These are phyloP conservation scores for Macrobrachium nipponense DNA, from an alignment of 1,140 invertebrate species.

Conservation along the genomic window DNA sequence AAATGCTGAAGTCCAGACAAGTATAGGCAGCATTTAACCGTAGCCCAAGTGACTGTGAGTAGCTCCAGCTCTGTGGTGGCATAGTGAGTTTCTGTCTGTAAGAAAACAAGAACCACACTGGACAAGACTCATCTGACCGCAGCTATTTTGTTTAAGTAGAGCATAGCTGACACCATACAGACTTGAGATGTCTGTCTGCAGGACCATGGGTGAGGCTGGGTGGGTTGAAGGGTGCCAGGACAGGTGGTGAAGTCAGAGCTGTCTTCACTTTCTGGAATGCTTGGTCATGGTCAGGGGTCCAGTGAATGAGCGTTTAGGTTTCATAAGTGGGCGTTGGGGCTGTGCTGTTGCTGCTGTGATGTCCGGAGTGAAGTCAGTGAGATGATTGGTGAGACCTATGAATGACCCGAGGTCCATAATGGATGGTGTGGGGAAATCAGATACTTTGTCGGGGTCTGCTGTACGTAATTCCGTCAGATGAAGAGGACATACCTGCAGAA, in stretches of 20 bases:
- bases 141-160: background rate
- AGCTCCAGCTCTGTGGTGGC: background rate
- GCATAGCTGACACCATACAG: background rate
- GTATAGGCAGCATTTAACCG: background rate
- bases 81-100: too few relatives aligned
- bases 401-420: background rate
- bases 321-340: background rate
- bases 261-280: background rate
- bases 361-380: background rate
- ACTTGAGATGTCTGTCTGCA: background rate
- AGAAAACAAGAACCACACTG: background rate
- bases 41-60: background rate
- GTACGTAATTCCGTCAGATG: background rate
- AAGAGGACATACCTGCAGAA: background rate
- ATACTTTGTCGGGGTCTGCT: background rate
- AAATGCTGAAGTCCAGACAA: background rate
- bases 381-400: background rate
- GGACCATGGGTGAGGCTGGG: too few relatives aligned
- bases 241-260: too few relatives aligned
- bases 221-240: background rate
- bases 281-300: background rate
- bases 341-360: constrained; percentile 2
- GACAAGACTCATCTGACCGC: too few relatives aligned
- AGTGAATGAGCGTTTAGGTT: background rate
- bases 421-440: background rate